phyloP scores from a whole-genome alignment of 2,113 vertebrate genomes.

The Sinocyclocheilus rhinocerous region DNA sequence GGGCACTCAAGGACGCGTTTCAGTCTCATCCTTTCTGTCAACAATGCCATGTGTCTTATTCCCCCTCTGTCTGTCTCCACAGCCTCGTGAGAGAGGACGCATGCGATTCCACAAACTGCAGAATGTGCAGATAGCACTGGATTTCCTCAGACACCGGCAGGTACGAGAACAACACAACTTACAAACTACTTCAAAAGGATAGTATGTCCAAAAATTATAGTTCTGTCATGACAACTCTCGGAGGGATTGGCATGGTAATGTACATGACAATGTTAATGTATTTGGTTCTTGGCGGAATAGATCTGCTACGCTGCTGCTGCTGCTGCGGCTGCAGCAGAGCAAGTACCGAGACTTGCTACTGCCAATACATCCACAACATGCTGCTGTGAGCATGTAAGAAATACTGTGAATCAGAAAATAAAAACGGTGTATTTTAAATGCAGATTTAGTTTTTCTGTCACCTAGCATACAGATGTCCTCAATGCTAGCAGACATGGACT shows the following conservation, averaged over 20 bases:
- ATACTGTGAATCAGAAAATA: no score
- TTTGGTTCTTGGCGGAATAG: no score
- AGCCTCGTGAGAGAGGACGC: conserved; percentile 95
- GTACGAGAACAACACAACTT: conserved; percentile 65
- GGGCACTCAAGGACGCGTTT: not conserved
- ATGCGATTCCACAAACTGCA: conserved; percentile 98
- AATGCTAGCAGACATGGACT: no score
- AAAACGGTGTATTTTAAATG: not conserved
- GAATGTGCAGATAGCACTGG: conserved; percentile 96
- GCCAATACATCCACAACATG: no score
- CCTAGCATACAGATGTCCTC: not conserved
- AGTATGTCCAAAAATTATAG: not conserved
- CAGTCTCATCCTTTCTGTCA: not conserved
- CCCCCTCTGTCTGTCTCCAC: not conserved
- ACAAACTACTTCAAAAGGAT: not conserved
- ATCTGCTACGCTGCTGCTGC: no score
- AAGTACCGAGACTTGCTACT: no score
- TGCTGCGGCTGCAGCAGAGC: no score
- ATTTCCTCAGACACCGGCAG: conserved; percentile 93
- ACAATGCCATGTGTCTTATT: not conserved
- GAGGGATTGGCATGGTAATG: no score
- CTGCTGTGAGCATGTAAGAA: no score
- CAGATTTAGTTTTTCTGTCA: not conserved
- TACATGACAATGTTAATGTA: no score
- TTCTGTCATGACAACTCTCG: no score